Evolutionary conservation across 2,113 vertebrate genomes (phyloP).

Genomic region (Trematocara zebra): DNA sequence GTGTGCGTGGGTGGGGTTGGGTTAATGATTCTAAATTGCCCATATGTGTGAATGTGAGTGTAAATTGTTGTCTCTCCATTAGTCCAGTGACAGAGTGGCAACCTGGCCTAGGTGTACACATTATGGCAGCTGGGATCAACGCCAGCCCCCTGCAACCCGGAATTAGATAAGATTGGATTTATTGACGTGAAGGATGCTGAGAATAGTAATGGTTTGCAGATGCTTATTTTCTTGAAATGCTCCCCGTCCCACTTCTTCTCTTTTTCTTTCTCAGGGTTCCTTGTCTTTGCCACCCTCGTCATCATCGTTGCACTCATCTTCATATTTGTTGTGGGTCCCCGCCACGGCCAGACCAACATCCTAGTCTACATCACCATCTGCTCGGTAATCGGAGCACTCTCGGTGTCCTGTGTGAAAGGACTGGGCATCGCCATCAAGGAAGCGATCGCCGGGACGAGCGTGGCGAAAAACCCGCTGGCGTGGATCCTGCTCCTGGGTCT

Average conservation of each 20-base stretch:
- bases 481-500: slow-evolving; percentile 89
- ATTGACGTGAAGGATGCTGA: background rate
- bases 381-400: slow-evolving; percentile 92
- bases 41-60: background rate
- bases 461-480: slow-evolving; percentile 77
- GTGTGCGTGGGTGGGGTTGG: background rate
- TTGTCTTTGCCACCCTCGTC: slow-evolving; percentile 85
- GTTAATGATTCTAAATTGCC: background rate
- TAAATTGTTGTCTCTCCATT: background rate
- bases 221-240: background rate
- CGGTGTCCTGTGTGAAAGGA: slow-evolving; percentile 96
- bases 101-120: background rate
- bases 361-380: slow-evolving; percentile 98
- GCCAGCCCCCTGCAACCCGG: accelerated
- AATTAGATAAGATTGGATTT: background rate
- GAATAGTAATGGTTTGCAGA: background rate
- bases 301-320: slow-evolving; percentile 90
- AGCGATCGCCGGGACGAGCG: slow-evolving; percentile 79
- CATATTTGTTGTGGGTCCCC: slow-evolving; percentile 89
- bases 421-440: slow-evolving; percentile 94
- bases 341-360: slow-evolving; percentile 93
- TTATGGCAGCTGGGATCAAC: background rate
- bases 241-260: no score
- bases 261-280: slow-evolving; percentile 75
- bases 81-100: background rate